Conservation (phyloP, 2,797 vertebrate genomes). For the Ibycter americanus region DNA sequence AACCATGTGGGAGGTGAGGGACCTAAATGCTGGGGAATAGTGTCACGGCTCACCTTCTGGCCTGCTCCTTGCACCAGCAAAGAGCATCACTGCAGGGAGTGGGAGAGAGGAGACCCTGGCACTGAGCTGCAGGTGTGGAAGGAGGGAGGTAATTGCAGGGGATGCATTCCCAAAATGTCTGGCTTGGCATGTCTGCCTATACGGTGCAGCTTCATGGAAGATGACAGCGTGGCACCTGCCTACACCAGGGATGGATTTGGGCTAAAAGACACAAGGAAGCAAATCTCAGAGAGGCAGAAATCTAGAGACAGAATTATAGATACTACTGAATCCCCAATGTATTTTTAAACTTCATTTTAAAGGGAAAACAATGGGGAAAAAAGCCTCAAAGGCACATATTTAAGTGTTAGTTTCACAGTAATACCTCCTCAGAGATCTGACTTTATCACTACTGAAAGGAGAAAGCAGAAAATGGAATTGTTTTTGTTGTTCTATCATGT, state of each 20-base stretch:
- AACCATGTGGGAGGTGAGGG: fast-evolving
- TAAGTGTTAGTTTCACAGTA: constrained; percentile 61
- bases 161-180: not conserved
- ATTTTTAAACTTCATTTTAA: constrained; percentile 58
- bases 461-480: constrained; percentile 66
- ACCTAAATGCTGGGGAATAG: fast-evolving
- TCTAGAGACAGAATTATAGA: not conserved
- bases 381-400: constrained; percentile 49
- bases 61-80: not conserved
- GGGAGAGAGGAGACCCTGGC: not conserved
- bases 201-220: not conserved
- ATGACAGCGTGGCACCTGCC: not conserved
- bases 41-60: not conserved
- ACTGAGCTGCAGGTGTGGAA: not conserved
- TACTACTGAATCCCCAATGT: constrained; percentile 8
- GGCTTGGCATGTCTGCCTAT: fast-evolving
- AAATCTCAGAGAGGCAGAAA: not conserved
- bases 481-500: constrained; percentile 66
- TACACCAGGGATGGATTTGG: not conserved
- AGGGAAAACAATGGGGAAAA: constrained; percentile 32
- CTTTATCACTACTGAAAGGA: constrained; percentile 65
- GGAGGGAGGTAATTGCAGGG: not conserved
- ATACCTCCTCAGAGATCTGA: constrained; percentile 67
- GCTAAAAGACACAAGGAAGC: not conserved
- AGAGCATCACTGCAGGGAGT: fast-evolving